Conservation (phyloP, 2,113 vertebrate species). For the Scolopax mira region DNA sequence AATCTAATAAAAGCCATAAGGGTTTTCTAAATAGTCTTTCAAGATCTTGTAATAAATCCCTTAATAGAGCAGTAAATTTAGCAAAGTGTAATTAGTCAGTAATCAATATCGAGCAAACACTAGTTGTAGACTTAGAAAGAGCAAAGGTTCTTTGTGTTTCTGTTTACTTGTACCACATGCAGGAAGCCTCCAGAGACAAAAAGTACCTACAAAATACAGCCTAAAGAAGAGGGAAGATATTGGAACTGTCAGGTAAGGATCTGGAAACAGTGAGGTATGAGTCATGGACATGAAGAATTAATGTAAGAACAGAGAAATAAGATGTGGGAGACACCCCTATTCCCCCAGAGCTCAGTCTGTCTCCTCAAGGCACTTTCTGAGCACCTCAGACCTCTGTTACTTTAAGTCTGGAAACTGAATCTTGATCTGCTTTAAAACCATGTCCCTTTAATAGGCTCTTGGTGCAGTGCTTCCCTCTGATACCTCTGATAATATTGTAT, state of each 20-base stretch:
- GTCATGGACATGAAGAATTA: not conserved
- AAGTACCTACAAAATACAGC: not conserved
- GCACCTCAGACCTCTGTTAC: not conserved
- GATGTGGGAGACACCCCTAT: accelerated
- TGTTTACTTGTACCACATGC: not conserved
- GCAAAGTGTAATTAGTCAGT: not conserved
- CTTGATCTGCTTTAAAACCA: not conserved
- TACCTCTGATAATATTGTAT: not conserved
- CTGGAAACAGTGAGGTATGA: not conserved
- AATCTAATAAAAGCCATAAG: not conserved
- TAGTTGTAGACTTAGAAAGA: not conserved
- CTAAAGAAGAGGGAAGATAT: not conserved
- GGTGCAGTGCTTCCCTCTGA: conserved; percentile 5
- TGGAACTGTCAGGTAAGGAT: accelerated
- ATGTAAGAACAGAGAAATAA: not conserved
- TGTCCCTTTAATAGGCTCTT: not conserved
- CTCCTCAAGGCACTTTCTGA: not conserved
- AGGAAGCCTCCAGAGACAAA: not conserved
- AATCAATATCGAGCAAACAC: not conserved
- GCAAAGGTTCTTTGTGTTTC: not conserved
- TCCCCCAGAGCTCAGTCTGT: not conserved
- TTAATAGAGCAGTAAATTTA: not conserved
- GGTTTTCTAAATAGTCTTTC: not conserved
- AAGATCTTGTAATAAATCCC: not conserved
- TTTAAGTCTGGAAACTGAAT: not conserved